These are phyloP conservation scores for Osedax frankpressi DNA, from an alignment of 2,888 invertebrate genomes.

Conservation along the genomic window DNA sequence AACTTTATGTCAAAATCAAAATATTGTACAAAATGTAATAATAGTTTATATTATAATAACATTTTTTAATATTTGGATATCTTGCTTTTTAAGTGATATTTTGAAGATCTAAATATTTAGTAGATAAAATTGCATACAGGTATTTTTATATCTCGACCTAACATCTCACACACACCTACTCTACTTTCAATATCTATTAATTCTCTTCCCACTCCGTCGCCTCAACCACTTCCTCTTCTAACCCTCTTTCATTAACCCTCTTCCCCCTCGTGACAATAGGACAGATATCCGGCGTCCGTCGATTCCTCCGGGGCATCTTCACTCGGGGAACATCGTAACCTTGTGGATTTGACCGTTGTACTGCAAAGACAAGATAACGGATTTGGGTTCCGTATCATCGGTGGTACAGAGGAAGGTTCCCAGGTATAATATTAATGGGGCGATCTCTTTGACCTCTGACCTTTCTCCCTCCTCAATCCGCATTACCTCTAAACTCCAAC, in stretches of 20 bases:
- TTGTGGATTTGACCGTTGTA: conserved; percentile 61
- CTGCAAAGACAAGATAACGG: conserved; percentile 79
- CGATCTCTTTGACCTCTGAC: not conserved
- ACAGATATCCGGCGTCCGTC: not conserved
- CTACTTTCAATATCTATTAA: not conserved
- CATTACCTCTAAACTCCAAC: not conserved
- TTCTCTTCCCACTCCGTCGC: not conserved
- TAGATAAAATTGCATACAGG: too few species aligned
- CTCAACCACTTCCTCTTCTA: not conserved
- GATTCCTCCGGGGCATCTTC: not conserved
- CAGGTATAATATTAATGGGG: conserved; percentile 50
- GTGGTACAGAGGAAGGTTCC: conserved; percentile 91
- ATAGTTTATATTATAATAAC: too few species aligned
- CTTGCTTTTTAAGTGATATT: too few species aligned
- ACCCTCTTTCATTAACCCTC: not conserved
- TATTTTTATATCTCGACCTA: too few species aligned
- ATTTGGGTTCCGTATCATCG: conserved; percentile 94
- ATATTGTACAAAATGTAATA: too few species aligned
- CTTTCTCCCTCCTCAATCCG: too few species aligned
- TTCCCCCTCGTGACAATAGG: not conserved
- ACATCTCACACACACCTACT: not conserved
- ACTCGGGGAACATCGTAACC: not conserved
- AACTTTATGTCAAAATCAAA: too few species aligned
- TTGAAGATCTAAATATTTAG: too few species aligned
- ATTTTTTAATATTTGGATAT: too few species aligned